These are phyloP conservation scores for Mallotus villosus DNA, from an alignment of 2,797 vertebrate species.

Conservation along the genomic window DNA sequence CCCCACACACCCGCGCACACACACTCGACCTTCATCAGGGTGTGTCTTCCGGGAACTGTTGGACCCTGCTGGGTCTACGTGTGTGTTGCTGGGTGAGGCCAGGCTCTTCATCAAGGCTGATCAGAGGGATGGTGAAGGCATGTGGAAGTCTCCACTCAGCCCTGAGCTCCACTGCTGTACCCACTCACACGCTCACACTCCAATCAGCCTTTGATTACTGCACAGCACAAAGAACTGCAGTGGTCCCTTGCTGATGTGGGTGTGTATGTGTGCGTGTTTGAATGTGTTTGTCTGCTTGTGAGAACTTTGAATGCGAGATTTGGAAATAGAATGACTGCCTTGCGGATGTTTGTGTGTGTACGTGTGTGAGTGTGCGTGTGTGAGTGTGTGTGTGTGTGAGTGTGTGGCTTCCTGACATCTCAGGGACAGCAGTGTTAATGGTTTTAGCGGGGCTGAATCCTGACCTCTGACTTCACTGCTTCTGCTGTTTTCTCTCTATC, in stretches of 20 bases:
- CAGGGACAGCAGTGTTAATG: conserved; percentile 8
- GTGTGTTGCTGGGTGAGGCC: not conserved
- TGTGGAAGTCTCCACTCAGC: conserved; percentile 4
- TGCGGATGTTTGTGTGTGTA: not conserved
- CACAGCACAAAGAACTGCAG: not conserved
- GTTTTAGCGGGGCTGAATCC: not conserved
- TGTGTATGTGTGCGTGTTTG: conserved; percentile 2
- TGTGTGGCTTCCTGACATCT: not conserved
- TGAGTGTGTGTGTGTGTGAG: not conserved
- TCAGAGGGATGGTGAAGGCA: not conserved
- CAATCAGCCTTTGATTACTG: conserved; percentile 6
- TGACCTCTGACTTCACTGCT: not conserved
- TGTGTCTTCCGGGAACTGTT: no score
- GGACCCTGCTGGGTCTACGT: not conserved
- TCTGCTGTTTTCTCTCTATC: not conserved
- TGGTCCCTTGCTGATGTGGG: conserved; percentile 1
- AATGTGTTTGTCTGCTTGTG: conserved; percentile 1
- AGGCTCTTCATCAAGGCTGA: conserved; percentile 5
- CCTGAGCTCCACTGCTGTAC: not conserved
- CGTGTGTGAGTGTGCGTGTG: not conserved
- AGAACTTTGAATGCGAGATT: not conserved
- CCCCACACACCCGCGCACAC: not conserved
- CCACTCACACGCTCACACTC: not conserved
- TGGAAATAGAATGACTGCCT: not conserved
- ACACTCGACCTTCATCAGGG: not conserved